Percentiles rank a stretch among this genome's conserved stretches.
Conservation (phyloP, 2,888 invertebrate genomes). For the Drosophila setosimentum region DNA sequence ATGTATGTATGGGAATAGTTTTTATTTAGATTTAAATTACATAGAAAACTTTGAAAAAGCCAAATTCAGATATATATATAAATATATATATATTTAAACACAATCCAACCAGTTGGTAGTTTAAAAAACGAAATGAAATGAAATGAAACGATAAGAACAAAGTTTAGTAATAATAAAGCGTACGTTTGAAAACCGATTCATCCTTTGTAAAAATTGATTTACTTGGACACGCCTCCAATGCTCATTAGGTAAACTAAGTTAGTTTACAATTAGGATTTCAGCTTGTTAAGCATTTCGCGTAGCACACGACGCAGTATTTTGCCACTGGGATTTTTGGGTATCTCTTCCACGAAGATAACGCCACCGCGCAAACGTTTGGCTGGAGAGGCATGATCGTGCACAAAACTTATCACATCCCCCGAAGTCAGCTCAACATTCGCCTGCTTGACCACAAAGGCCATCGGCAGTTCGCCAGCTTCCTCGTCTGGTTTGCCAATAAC, state of each 20-base stretch:
- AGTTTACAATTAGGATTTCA: constrained; percentile 83
- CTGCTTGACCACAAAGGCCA: constrained; percentile 91
- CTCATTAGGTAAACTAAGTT: background rate
- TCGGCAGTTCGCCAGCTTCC: constrained; percentile 90
- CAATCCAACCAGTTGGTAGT: constrained; percentile 75
- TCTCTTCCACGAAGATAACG: constrained; percentile 89
- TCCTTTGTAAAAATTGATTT: constrained; percentile 52
- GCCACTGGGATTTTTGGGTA: constrained; percentile 92
- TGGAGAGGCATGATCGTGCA: constrained; percentile 88
- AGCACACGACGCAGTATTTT: constrained; percentile 90
- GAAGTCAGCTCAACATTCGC: constrained; percentile 86
- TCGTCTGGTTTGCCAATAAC: constrained; percentile 92
- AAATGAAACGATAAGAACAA: constrained; percentile 54
- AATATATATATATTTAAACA: constrained; percentile 45
- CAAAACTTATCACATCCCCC: constrained; percentile 87
- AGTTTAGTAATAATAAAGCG: constrained; percentile 71
- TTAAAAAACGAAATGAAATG: constrained; percentile 66
- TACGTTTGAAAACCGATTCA: constrained; percentile 49
- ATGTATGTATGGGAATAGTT: constrained; percentile 56
- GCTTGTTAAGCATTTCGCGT: constrained; percentile 81
- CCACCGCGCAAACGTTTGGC: constrained; percentile 92
- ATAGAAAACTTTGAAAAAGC: constrained; percentile 65
- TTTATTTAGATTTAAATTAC: constrained; percentile 76
- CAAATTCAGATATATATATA: constrained; percentile 53
- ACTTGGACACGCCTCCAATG: constrained; percentile 5